Conservation (phyloP, 2,888 invertebrate species). For the Odiellus spinosus region DNA sequence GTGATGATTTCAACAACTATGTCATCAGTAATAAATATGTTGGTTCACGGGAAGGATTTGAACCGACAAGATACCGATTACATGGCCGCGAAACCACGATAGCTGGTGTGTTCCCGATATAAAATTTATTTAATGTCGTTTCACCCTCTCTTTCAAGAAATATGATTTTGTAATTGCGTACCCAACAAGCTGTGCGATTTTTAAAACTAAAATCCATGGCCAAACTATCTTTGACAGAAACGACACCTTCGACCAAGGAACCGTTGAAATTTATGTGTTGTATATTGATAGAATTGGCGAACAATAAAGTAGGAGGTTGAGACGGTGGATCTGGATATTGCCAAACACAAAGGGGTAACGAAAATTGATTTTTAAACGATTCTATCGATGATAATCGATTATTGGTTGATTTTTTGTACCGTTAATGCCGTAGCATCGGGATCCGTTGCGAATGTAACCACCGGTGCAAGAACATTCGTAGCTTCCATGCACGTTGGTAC, state of each 20-base stretch:
- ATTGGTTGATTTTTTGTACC: slow-evolving; percentile 42
- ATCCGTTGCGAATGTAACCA: slow-evolving; percentile 46
- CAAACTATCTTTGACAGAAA: slow-evolving; percentile 23
- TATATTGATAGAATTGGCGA: slow-evolving; percentile 49
- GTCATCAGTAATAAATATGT: no score
- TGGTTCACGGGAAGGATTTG: no score
- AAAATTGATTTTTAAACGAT: no score
- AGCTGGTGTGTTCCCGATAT: no score
- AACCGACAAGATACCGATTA: no score
- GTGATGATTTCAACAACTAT: no score
- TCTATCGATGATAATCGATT: no score
- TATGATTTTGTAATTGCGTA: no score
- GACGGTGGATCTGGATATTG: slow-evolving; percentile 42
- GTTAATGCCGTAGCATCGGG: slow-evolving; percentile 48
- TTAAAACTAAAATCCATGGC: slow-evolving; percentile 48
- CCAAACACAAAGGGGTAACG: neutral
- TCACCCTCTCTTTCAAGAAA: no score
- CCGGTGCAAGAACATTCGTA: slow-evolving; percentile 53
- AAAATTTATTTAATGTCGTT: no score
- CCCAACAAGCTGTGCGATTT: slow-evolving; percentile 52
- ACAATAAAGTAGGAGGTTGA: slow-evolving; percentile 47
- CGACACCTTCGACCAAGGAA: slow-evolving; percentile 26
- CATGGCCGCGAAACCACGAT: no score
- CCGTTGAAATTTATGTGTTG: slow-evolving; percentile 44
- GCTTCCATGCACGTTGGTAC: slow-evolving; percentile 47